Conservation (phyloP, 2,888 invertebrate genomes). For the Plebejus argus region DNA sequence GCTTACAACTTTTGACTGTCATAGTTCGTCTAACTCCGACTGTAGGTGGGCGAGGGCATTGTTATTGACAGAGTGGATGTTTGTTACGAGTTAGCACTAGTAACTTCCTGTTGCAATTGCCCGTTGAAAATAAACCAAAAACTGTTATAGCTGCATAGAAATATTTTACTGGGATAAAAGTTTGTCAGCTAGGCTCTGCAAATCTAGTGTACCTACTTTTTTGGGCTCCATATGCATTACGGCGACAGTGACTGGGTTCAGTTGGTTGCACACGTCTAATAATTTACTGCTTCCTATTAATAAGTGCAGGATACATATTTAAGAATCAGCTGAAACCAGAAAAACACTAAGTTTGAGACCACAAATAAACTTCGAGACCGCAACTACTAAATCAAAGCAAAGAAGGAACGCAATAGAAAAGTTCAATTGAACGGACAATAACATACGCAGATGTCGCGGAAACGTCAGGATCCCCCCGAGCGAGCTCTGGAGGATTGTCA, state of each 20-base stretch:
- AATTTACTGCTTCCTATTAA: neutral
- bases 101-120: constrained; percentile 6
- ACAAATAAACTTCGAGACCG: neutral
- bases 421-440: constrained; percentile 13
- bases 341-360: neutral
- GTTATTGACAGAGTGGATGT: constrained; percentile 20
- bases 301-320: neutral
- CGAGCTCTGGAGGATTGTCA: constrained; percentile 54
- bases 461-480: constrained; percentile 18
- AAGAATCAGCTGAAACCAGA: neutral
- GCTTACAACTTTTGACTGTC: constrained; percentile 29
- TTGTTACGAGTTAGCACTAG: constrained; percentile 2
- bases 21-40: constrained; percentile 21
- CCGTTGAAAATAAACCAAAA: neutral
- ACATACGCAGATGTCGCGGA: constrained; percentile 29
- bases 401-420: constrained; percentile 3
- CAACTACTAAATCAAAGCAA: neutral
- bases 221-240: neutral
- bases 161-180: neutral
- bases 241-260: too few species aligned
- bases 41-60: neutral
- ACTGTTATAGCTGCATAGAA: neutral
- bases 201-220: neutral
- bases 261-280: neutral
- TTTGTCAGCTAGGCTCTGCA: neutral